Percentiles rank a stretch among this genome's conserved stretches.
Evolutionary conservation across 2,113 vertebrate genomes (phyloP).

Genomic region (Lycocorax pyrrhopterus): DNA sequence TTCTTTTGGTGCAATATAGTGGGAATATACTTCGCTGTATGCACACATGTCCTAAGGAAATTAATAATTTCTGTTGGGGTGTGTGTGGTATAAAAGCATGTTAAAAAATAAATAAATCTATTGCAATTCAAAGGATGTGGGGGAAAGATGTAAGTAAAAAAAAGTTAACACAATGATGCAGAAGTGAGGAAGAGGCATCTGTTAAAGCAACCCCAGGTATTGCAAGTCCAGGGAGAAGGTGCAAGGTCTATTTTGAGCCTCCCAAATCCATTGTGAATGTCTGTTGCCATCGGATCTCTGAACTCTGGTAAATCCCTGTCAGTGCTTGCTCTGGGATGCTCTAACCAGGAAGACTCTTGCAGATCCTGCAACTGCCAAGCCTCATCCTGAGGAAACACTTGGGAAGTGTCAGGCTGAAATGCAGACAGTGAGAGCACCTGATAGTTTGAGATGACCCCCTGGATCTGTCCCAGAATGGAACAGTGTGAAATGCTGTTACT

Average conservation of each 20-base stretch:
- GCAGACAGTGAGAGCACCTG: neutral
- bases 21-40: neutral
- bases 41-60: neutral
- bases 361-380: neutral
- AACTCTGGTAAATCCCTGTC: neutral
- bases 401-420: neutral
- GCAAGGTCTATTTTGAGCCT: neutral
- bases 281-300: neutral
- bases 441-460: neutral
- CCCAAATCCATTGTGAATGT: neutral
- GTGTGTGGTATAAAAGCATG: neutral
- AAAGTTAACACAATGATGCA: neutral
- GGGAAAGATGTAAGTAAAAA: neutral
- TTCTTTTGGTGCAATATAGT: neutral
- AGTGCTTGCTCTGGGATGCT: neutral
- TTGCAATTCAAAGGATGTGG: neutral
- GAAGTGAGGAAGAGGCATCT: neutral
- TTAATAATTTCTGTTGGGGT: neutral
- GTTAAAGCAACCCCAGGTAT: neutral
- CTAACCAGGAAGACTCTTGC: neutral
- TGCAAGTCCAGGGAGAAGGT: neutral
- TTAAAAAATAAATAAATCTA: neutral
- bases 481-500: neutral
- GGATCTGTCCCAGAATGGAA: neutral
- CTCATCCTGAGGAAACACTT: neutral